Percentiles rank a stretch among this genome's conserved stretches.
Conservation (phyloP, 2,888 invertebrate genomes). For the Drosophila austrosaltans region DNA sequence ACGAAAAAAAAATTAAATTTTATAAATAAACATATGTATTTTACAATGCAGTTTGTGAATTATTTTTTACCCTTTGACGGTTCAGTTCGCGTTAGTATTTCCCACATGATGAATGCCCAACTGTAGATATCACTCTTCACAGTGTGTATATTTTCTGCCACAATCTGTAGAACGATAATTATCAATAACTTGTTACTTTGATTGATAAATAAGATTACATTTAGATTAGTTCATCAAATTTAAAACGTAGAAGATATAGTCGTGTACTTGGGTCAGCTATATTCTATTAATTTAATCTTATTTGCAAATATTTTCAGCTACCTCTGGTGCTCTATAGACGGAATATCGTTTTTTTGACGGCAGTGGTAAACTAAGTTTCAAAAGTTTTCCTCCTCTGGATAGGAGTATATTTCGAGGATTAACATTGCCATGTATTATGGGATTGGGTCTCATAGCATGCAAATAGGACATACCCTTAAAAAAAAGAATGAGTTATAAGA, state of each 20-base stretch:
- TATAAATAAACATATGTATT: neutral
- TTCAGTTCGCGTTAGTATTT: neutral
- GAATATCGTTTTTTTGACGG: neutral
- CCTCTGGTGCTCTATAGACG: neutral
- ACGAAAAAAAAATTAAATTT: neutral
- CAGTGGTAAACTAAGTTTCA: neutral
- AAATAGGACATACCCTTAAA: conserved; percentile 3
- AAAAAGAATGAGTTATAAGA: neutral
- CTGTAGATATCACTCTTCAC: neutral
- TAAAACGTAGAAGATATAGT: no score
- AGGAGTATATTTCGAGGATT: neutral
- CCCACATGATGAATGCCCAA: conserved; percentile 4
- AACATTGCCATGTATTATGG: neutral
- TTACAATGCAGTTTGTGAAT: neutral
- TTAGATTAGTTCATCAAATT: no score
- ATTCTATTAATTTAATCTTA: no score
- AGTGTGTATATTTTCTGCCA: neutral
- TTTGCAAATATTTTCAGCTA: no score
- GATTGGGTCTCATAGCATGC: neutral
- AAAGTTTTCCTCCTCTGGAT: neutral
- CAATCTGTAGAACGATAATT: neutral
- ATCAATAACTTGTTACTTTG: neutral
- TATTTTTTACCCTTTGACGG: neutral
- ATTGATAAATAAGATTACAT: no score
- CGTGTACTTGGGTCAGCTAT: no score